phyloP scores from a whole-genome alignment of 2,113 vertebrate genomes.

The Nyctereutes procyonoides region DNA sequence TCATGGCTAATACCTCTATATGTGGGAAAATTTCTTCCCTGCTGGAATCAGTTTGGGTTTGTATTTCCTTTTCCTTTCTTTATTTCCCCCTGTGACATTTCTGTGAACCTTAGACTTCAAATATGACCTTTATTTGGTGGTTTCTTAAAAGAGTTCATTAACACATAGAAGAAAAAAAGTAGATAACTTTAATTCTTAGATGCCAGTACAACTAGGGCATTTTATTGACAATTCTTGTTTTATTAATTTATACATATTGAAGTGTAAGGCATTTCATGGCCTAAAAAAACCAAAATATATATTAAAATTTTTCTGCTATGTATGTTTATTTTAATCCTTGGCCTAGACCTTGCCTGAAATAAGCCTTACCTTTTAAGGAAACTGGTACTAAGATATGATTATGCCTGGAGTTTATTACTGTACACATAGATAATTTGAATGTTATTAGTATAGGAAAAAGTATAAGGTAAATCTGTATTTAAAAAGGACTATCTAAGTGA shows the following conservation, averaged over 20 bases:
- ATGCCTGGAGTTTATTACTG: constrained; percentile 19
- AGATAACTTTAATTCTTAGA: constrained; percentile 41
- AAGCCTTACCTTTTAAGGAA: constrained; percentile 59
- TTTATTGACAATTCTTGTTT: constrained; percentile 45
- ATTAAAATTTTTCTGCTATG: not conserved
- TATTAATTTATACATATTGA: constrained; percentile 22
- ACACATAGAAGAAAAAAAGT: not conserved
- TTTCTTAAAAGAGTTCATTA: constrained; percentile 40
- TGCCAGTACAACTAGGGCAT: not conserved
- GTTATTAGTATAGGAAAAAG: not conserved
- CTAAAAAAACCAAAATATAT: constrained; percentile 47
- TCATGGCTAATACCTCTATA: not conserved
- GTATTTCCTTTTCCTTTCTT: not conserved
- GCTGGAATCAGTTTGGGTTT: not conserved
- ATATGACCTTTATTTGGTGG: not conserved
- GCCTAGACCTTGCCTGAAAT: constrained; percentile 44
- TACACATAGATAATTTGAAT: constrained; percentile 11
- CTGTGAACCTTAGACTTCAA: not conserved
- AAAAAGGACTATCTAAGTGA: not conserved
- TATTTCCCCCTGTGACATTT: not conserved
- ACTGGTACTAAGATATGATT: constrained; percentile 1
- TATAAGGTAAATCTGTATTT: not conserved
- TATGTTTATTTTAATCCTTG: constrained; percentile 47
- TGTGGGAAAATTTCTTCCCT: not conserved
- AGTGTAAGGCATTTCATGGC: not conserved